These are phyloP conservation scores for Cotesia typhae DNA, from an alignment of 1,140 invertebrate genomes.

Conservation along the genomic window DNA sequence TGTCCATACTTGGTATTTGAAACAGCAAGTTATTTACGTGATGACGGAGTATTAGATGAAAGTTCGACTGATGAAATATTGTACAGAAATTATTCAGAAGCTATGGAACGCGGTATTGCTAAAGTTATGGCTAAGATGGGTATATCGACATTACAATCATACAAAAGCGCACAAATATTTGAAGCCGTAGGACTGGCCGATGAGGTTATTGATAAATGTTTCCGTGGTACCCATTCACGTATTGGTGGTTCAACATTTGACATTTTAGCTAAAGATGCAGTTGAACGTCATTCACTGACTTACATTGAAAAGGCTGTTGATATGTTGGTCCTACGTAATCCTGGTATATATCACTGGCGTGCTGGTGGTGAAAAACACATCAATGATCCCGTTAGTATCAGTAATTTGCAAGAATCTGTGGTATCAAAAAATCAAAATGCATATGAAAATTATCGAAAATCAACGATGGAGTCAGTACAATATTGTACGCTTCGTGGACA, in stretches of 20 bases:
- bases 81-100: slow-evolving; percentile 77
- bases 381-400: slow-evolving; percentile 94
- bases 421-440: slow-evolving; percentile 80
- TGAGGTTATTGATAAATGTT: slow-evolving; percentile 95
- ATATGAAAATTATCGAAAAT: slow-evolving; percentile 90
- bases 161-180: slow-evolving; percentile 99
- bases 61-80: slow-evolving; percentile 85
- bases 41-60: slow-evolving; percentile 82
- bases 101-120: slow-evolving; percentile 82
- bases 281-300: slow-evolving; percentile 83
- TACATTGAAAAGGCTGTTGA: slow-evolving; percentile 79
- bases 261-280: slow-evolving; percentile 87
- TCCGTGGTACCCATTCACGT: slow-evolving; percentile 92
- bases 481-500: slow-evolving; percentile 93
- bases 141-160: slow-evolving; percentile 98
- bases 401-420: slow-evolving; percentile 92
- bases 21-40: slow-evolving; percentile 81
- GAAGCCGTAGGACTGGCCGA: slow-evolving; percentile 94
- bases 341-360: slow-evolving; percentile 96
- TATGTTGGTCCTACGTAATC: slow-evolving; percentile 86
- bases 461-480: slow-evolving; percentile 85
- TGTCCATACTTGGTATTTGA: slow-evolving; percentile 98
- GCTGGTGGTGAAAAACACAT: slow-evolving; percentile 97
- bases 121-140: slow-evolving; percentile 99
- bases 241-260: slow-evolving; percentile 94